Evolutionary conservation across 2,888 invertebrate genomes (phyloP).

Genomic region (Hydriomena furcata): DNA sequence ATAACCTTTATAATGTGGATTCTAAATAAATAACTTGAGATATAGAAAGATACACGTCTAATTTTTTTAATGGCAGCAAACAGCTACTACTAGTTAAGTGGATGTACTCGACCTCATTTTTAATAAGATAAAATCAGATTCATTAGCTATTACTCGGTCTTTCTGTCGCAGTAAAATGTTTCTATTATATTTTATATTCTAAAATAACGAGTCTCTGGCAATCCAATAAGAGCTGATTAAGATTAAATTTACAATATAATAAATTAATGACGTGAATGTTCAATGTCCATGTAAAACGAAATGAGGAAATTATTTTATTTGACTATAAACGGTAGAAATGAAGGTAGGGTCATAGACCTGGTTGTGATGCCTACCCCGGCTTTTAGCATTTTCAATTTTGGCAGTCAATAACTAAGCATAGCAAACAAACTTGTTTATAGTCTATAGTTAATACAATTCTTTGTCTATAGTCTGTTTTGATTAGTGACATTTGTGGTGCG

Average conservation of each 20-base stretch:
- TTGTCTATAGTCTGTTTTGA: too few species aligned
- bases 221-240: not conserved
- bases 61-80: constrained; percentile 37
- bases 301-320: constrained; percentile 3
- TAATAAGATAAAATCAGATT: constrained; percentile 31
- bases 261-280: too few species aligned
- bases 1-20: too few species aligned
- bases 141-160: constrained; percentile 3
- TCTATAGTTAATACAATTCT: too few species aligned
- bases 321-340: constrained; percentile 33
- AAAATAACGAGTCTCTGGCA: not conserved
- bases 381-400: too few species aligned
- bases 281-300: not conserved
- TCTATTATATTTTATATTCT: not conserved
- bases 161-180: constrained; percentile 1
- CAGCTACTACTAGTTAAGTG: constrained; percentile 31
- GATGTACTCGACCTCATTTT: constrained; percentile 32
- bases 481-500: too few species aligned
- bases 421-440: too few species aligned
- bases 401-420: too few species aligned
- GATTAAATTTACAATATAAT: not conserved
- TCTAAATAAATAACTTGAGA: too few species aligned
- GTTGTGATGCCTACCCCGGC: too few species aligned
- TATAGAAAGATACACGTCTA: constrained; percentile 40
- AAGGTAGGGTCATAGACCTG: too few species aligned